A percentile compares a stretch with the other conserved stretches of the same genome.
phyloP scores from a whole-genome alignment of 2,113 vertebrate genomes.

The Naja naja region DNA sequence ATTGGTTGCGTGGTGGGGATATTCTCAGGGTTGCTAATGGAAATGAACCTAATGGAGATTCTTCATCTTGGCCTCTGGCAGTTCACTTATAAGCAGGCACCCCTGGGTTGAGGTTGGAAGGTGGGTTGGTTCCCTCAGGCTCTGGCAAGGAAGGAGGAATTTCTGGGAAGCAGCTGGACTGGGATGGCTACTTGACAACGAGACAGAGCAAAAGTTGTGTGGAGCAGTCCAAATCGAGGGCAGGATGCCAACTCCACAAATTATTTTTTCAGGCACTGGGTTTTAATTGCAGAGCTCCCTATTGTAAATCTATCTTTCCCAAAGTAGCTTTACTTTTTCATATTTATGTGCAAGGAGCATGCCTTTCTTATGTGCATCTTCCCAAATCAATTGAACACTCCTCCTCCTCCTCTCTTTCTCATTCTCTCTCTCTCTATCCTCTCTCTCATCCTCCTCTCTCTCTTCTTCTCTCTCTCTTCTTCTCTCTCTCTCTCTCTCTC shows the following conservation, averaged over 20 bases:
- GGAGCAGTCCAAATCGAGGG: not conserved
- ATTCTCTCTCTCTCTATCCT: too few species aligned
- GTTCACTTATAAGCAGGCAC: not conserved
- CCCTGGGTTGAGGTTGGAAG: not conserved
- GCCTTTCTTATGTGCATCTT: not conserved
- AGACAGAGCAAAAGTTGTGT: not conserved
- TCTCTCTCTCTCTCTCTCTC: too few species aligned
- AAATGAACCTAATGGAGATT: conserved; percentile 28
- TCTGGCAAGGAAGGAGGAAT: not conserved
- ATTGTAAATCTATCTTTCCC: not conserved
- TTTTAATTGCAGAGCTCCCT: not conserved
- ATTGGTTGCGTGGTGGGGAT: conserved; percentile 26
- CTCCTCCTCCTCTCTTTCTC: too few species aligned
- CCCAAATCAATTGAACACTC: not conserved
- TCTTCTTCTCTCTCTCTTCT: fast-evolving
- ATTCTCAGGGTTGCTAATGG: conserved; percentile 56
- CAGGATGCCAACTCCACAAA: not conserved
- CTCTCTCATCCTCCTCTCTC: too few species aligned
- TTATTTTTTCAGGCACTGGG: not conserved
- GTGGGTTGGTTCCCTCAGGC: not conserved
- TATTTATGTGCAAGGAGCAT: not conserved
- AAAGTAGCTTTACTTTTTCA: not conserved
- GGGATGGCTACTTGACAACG: not conserved
- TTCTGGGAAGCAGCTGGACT: not conserved
- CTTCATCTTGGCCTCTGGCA: conserved; percentile 34